Percentiles rank a stretch among this genome's conserved stretches.
Conservation (phyloP, 2,797 vertebrate species). For the Choloepus didactylus region DNA sequence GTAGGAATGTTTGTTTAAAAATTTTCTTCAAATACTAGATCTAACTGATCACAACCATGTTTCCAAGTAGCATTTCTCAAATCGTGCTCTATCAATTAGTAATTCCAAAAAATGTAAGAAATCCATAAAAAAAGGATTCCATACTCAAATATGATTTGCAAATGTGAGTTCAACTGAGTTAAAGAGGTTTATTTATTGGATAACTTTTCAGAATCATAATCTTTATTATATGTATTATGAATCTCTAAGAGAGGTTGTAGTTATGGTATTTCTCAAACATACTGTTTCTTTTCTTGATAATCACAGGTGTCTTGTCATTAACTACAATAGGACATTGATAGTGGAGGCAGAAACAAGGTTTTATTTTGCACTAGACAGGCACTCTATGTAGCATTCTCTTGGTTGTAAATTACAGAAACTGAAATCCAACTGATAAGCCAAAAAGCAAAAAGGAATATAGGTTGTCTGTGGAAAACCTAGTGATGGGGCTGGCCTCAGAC, state of each 20-base stretch:
- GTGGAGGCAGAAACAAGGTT: neutral
- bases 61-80: constrained; percentile 34
- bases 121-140: neutral
- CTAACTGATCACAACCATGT: neutral
- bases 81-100: neutral
- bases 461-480: neutral
- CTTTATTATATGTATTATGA: constrained; percentile 10
- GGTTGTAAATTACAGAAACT: neutral
- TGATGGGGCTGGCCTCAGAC: neutral
- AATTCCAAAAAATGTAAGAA: neutral
- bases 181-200: neutral
- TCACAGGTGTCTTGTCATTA: neutral
- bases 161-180: neutral
- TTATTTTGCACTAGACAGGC: neutral
- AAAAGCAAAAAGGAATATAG: neutral
- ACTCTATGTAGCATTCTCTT: neutral
- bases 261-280: neutral
- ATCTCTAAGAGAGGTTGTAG: neutral
- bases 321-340: neutral
- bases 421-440: neutral
- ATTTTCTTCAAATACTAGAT: neutral
- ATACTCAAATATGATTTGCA: constrained; percentile 9
- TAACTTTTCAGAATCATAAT: neutral
- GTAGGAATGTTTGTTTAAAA: neutral
- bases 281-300: neutral